Evolutionary conservation across 64 coral and sea anemone genomes (phyloP), one percentile per base, ranked within the genome.

Genomic region (Catalaphyllia jardinei): DNA sequence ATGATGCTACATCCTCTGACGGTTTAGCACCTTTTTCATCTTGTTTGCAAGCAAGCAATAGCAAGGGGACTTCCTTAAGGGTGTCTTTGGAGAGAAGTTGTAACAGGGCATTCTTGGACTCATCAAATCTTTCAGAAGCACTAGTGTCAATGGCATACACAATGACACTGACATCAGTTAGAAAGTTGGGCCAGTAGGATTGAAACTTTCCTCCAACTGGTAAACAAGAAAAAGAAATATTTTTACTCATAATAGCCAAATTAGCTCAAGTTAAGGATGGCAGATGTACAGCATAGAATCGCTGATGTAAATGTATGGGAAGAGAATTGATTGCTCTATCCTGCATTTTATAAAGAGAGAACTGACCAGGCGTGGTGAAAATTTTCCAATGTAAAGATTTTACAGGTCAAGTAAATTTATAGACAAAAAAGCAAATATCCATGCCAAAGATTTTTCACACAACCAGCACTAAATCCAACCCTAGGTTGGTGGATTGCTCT

Each of bases 131-230:
- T 25, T 64, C 77, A 38, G 76, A 0, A 31, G 92, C 90, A 74
- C 86, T 92, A 39, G 80, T 54, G 79, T 98, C 96, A 50, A 98
- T 87, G 14, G 86, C 65, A 64, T 98, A 98, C 3, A 98, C 90
- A 61, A 94, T 59, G 10, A 98, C 74, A 28, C 78, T 72, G 29
- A 89, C 92, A 27, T 92, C 76, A 9, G 73, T 83, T 19, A 92
- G 89, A 63, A 98, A 98, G 60, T 98, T 98, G 19, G 86, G 87
- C 96, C 96, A 98, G 67, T 94, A 98, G 13, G 62, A 74, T 27
- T 89, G 88, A 67, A 90, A 83, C 33, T 94, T 98, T 52, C 96
- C 96, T 46, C 96, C 96, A 98, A 98, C 95, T 98, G 62, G 88
- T 42, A 67, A 87, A 61, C 46, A 77, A 57, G 18, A 73, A 57